Conservation (phyloP, 2,888 invertebrate species). For the Lasioglossum morio region DNA sequence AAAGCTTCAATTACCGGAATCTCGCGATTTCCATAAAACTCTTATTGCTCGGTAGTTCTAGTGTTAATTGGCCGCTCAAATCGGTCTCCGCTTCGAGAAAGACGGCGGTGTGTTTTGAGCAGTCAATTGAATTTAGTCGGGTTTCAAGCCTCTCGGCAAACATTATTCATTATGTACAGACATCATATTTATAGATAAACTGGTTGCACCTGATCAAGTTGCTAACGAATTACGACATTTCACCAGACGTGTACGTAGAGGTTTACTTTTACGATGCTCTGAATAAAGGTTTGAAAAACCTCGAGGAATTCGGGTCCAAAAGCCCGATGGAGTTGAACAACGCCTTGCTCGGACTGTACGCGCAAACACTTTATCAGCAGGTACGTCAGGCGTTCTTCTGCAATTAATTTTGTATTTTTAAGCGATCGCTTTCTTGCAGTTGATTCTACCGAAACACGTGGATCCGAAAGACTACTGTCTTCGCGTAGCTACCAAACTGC, state of each 20-base stretch:
- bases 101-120: background rate
- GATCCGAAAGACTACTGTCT: constrained; percentile 68
- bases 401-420: background rate
- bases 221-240: constrained; percentile 49
- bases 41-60: background rate
- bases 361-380: constrained; percentile 71
- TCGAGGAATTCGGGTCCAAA: constrained; percentile 45
- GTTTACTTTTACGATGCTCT: constrained; percentile 70
- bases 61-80: background rate
- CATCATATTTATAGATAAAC: constrained; percentile 64
- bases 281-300: constrained; percentile 47
- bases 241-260: constrained; percentile 58
- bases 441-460: constrained; percentile 64
- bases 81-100: background rate
- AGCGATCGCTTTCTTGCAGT: constrained; percentile 50
- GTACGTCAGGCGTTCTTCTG: constrained; percentile 47
- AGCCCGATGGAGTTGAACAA: constrained; percentile 65
- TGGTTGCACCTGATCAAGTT: constrained; percentile 67
- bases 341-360: constrained; percentile 73
- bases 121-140: background rate
- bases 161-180: background rate
- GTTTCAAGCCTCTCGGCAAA: background rate
- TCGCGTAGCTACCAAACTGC: constrained; percentile 61
- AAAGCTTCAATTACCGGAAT: background rate
- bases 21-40: background rate